These are phyloP conservation scores for Oophaga pumilio DNA, from an alignment of 2,113 vertebrate genomes.

Conservation along the genomic window DNA sequence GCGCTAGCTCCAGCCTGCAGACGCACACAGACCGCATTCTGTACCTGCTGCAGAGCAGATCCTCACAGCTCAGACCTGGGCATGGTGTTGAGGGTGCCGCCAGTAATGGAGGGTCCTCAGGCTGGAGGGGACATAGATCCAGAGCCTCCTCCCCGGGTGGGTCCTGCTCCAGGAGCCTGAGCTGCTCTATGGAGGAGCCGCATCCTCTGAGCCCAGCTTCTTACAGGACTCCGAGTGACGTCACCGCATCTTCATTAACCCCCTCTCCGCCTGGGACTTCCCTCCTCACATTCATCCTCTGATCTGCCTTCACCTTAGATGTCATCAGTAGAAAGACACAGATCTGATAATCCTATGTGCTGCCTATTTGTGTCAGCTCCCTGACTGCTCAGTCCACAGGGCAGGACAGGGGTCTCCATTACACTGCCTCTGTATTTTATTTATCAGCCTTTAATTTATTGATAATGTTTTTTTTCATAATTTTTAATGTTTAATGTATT, in stretches of 20 bases:
- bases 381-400: background rate
- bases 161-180: constrained; percentile 6
- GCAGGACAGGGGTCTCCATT: background rate
- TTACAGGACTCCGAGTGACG: constrained; percentile 69
- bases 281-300: background rate
- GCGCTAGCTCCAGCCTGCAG: too few species aligned
- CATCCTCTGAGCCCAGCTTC: constrained; percentile 59
- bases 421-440: background rate
- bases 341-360: constrained; percentile 38
- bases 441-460: background rate
- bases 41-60: background rate
- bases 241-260: constrained; percentile 61
- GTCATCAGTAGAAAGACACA: background rate
- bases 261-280: constrained; percentile 28
- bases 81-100: background rate
- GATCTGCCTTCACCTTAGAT: constrained; percentile 20
- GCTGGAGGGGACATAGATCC: constrained; percentile 44
- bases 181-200: constrained; percentile 2
- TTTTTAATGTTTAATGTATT: too few species aligned
- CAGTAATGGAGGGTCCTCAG: background rate
- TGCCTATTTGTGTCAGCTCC: background rate
- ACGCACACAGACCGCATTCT: too few species aligned
- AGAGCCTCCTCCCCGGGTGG: constrained; percentile 22
- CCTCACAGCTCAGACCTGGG: background rate
- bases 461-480: background rate